Conservation (phyloP, 2,113 vertebrate genomes). For the Corythoichthys haematopterus region DNA sequence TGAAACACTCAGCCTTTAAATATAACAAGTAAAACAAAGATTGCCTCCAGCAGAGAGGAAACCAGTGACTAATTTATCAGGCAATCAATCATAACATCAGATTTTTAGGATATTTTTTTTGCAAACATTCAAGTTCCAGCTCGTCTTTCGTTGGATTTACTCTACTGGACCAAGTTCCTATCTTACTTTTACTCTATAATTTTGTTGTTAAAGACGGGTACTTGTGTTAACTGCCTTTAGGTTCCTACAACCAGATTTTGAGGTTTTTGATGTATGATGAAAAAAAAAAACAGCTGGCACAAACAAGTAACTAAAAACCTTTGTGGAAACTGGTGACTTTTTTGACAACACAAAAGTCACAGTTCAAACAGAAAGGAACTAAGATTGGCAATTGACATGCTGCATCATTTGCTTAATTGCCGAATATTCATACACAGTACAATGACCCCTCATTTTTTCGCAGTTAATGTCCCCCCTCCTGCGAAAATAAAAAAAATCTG, state of each 20-base stretch:
- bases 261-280: slow-evolving; percentile 9
- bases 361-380: no score
- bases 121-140: neutral
- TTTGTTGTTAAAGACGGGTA: neutral
- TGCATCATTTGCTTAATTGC: no score
- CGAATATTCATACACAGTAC: no score
- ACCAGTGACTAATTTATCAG: neutral
- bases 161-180: neutral
- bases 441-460: no score
- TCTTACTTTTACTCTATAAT: neutral
- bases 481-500: no score
- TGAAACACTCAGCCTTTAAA: neutral
- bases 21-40: neutral
- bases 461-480: no score
- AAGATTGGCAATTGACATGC: no score
- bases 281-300: slow-evolving; percentile 36
- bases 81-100: neutral
- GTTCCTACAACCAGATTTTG: neutral
- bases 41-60: neutral
- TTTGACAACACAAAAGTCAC: no score
- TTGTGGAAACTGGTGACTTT: no score
- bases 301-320: slow-evolving; percentile 31
- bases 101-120: neutral
- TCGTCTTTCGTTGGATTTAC: neutral
- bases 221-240: neutral